Percentiles rank a stretch among this genome's conserved stretches.
phyloP scores from a whole-genome alignment of 53 echinoderm and acorn worm genomes.

The Antedon mediterranea region DNA sequence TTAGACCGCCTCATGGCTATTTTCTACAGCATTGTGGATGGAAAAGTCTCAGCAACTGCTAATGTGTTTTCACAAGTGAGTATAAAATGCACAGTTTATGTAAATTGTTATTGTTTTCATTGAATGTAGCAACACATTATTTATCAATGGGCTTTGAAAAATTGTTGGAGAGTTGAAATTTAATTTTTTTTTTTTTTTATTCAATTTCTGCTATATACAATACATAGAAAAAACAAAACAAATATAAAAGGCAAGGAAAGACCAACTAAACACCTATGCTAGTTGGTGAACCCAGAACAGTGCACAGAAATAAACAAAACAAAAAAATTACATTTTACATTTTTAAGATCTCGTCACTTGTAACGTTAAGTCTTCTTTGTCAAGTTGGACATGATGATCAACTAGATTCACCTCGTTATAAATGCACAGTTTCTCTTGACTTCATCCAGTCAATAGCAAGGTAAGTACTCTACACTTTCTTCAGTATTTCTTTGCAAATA shows the following conservation, averaged over 20 bases:
- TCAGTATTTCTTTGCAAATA: neutral
- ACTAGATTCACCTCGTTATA: constrained; percentile 77
- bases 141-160: too few relatives aligned
- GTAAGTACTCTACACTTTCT: constrained; percentile 10
- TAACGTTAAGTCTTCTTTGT: constrained; percentile 57
- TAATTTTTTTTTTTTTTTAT: too few relatives aligned
- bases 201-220: too few relatives aligned
- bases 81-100: neutral
- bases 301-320: too few relatives aligned
- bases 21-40: constrained; percentile 91
- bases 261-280: too few relatives aligned
- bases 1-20: constrained; percentile 93
- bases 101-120: too few relatives aligned
- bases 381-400: constrained; percentile 90
- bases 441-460: constrained; percentile 82
- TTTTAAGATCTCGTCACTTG: constrained; percentile 71
- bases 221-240: too few relatives aligned
- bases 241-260: too few relatives aligned
- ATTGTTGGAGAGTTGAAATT: too few relatives aligned
- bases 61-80: constrained; percentile 86
- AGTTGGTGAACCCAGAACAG: too few relatives aligned
- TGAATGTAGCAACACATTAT: too few relatives aligned
- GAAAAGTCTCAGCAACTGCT: constrained; percentile 73
- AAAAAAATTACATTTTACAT: neutral
- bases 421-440: constrained; percentile 81